Base-by-base conservation (phyloP, 2,797 vertebrate species). In the Hirundo rustica region DNA sequence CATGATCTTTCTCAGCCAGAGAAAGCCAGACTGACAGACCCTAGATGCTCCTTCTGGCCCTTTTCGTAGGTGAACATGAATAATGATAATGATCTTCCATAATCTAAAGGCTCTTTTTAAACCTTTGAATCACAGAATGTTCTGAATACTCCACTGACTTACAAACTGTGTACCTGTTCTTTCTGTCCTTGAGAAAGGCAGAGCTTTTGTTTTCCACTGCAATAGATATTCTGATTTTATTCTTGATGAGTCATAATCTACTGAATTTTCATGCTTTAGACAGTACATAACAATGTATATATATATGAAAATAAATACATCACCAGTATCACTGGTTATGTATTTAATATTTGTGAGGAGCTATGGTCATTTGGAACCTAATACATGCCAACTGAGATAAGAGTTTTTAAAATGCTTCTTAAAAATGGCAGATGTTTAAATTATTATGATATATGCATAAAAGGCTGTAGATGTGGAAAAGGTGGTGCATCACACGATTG, bases 251-350 rank as follows among this genome's bases (percentile, higher is more conserved):
- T 66, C 29, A 51, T 36, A 68, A 75, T 62, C 44, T 44, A 66
- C 40, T 42, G 64, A 34, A 64, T 73, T 76, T 81, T 76, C 18
- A 13, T 85, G 11, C 11, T 70, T 80, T 60, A 70, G 38, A n/a
- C 5, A 34, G 8, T n/a, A n/a, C 0, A 0, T 14, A 62, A 55
- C 6, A 42, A 34, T 30, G 7, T 40, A 4, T 18, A 7, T 27
- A 36, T 38, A 27, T 45, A 51, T 34, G n/a, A 21, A 64, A 34
- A 45, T n/a, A 45, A 44, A 57, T 45, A n/a, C 4, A 9, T 51
- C 47, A 45, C 10, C 16, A 20, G 8, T 9, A 36, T 71, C n/a
- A 53, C 23, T 61, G 25, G 25, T 57, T 40, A 48, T 16, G 2
- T n/a, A 36, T 81, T 87, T 91, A 82, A 53, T 44, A 21, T 20